These are phyloP conservation scores for Oostethus manadensis DNA, from an alignment of 2,113 vertebrate species.

Conservation along the genomic window DNA sequence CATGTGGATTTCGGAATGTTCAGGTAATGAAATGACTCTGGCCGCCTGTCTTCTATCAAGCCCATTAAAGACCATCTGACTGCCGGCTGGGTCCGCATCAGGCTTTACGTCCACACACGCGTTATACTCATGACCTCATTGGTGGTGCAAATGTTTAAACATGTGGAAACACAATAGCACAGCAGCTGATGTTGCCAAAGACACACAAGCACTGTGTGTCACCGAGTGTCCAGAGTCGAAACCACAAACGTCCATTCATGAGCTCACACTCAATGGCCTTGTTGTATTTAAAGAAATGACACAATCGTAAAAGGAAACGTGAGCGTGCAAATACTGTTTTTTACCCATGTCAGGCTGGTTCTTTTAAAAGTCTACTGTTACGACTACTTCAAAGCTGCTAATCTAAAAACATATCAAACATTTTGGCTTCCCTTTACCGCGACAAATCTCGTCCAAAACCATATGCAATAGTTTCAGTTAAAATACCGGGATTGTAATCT, in stretches of 20 bases:
- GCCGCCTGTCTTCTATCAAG: slow-evolving; percentile 2
- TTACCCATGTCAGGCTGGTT: not conserved
- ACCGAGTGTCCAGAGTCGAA: slow-evolving; percentile 8
- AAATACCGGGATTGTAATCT: too few species aligned
- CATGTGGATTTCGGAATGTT: slow-evolving; percentile 2
- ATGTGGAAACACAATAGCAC: slow-evolving; percentile 26
- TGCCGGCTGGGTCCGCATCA: slow-evolving; percentile 2
- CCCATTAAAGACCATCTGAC: slow-evolving; percentile 23
- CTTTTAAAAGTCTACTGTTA: not conserved
- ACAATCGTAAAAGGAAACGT: not conserved
- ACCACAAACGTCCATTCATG: slow-evolving; percentile 10
- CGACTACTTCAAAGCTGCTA: too few species aligned
- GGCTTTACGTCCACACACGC: slow-evolving; percentile 15
- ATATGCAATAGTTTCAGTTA: too few species aligned
- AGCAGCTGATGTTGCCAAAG: slow-evolving; percentile 41
- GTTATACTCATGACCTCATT: slow-evolving; percentile 28
- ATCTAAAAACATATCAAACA: too few species aligned
- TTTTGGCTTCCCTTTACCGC: too few species aligned
- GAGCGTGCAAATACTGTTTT: not conserved
- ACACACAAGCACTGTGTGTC: slow-evolving; percentile 45
- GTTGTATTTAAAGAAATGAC: slow-evolving; percentile 2
- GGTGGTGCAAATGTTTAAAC: not conserved
- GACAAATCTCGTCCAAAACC: too few species aligned
- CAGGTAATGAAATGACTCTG: slow-evolving; percentile 9
- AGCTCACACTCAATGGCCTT: not conserved